A percentile compares a stretch with the other conserved stretches of the same genome.
Conservation (phyloP, 2,797 vertebrate species). For the Erethizon dorsatum region DNA sequence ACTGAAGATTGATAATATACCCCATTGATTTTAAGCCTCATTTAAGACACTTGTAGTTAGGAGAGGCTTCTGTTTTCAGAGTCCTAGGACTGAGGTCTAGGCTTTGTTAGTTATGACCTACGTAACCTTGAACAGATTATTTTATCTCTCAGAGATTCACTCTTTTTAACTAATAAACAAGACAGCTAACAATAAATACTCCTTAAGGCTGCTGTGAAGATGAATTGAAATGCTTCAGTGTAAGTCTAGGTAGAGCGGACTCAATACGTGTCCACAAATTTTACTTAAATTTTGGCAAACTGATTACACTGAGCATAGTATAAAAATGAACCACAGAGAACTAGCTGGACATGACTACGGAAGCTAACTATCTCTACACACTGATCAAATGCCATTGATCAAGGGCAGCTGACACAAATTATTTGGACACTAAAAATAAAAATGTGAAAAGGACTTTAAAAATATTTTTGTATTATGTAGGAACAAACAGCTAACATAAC, state of each 20-base stretch:
- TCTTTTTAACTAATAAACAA: neutral
- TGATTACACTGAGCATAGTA: neutral
- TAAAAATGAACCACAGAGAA: neutral
- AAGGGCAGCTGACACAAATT: neutral
- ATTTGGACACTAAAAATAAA: neutral
- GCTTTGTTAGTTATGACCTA: neutral
- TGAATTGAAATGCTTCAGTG: neutral
- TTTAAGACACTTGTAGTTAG: neutral
- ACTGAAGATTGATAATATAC: neutral
- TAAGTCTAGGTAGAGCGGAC: neutral
- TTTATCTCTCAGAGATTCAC: neutral
- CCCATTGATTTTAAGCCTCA: neutral
- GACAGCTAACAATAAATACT: neutral
- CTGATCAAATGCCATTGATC: neutral
- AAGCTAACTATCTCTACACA: neutral
- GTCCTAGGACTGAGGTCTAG: neutral
- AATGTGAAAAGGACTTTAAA: neutral
- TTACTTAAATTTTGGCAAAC: slow-evolving; percentile 55
- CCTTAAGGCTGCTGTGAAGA: neutral
- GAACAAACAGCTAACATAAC: neutral
- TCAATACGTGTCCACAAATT: neutral
- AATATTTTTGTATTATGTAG: neutral
- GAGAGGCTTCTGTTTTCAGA: neutral
- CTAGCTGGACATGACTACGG: neutral
- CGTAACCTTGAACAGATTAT: neutral